Evolutionary conservation across 2,888 invertebrate species (phyloP).

Genomic region (Tolmerus cingulatus): DNA sequence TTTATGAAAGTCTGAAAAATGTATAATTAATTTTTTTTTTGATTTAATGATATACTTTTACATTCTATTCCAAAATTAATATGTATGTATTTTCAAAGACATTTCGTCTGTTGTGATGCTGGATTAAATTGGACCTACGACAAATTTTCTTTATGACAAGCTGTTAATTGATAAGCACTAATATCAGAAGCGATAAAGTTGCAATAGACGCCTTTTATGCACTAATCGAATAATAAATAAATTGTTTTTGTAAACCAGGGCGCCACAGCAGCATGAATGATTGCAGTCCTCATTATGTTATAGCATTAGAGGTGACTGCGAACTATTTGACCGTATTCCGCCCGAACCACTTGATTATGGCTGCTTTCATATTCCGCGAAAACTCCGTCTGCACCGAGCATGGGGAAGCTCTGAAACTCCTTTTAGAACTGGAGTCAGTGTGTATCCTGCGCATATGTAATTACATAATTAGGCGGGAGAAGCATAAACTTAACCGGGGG

Average conservation of each 20-base stretch:
- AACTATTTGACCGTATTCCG: background rate
- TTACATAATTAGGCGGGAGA: background rate
- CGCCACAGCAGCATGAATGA: background rate
- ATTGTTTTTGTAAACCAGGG: background rate
- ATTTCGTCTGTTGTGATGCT: no score
- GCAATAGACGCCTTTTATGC: background rate
- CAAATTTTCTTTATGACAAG: no score
- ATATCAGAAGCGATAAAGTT: background rate
- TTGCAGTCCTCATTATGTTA: background rate
- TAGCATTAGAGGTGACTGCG: background rate
- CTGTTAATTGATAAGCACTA: no score
- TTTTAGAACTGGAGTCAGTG: background rate
- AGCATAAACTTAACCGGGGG: background rate
- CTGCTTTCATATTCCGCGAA: background rate
- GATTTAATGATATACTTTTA: no score
- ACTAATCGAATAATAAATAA: background rate
- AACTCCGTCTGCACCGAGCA: background rate
- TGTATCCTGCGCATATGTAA: background rate
- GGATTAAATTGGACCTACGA: no score
- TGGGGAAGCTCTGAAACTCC: background rate
- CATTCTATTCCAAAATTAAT: no score
- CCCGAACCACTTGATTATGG: background rate
- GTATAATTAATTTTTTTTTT: no score
- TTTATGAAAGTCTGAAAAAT: no score
- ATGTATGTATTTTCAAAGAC: no score